Evolutionary conservation across 2,797 vertebrate species (phyloP), one percentile per base, ranked within the genome.

Genomic region (Distichodus sexfasciatus): DNA sequence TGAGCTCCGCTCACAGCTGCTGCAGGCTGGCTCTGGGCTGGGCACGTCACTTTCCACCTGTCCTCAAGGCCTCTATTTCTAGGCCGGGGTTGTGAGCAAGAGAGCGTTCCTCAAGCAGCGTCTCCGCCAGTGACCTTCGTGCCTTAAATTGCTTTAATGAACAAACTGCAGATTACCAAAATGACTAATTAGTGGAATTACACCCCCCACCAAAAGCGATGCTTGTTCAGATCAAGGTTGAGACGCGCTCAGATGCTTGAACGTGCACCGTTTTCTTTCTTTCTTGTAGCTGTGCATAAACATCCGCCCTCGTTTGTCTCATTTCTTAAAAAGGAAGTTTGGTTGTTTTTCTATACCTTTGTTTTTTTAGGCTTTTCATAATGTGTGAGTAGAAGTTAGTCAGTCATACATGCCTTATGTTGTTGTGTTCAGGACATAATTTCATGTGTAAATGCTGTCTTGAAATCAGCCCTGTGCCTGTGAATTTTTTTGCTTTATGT

Each of bases 101-200:
- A 64, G 47, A 58, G 21, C 28, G 29, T 44, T 57, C 46, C 66
- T 28, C 57, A 28, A 59, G 66, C 12, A 48, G 51, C 12, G 51
- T n/a, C 33, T 55, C 57, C 44, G 46, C 55, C 40, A 24, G 9
- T 62, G 35, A 44, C 38, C 17, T 40, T 26, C 8, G 19, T n/a
- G 14, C 51, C 54, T 19, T 50, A 75, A 83, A 84, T 83, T 17
- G 28, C 36, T 75, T 79, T 84, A 81, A 84, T 80, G 72, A 76
- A 69, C 53, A 58, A n/a, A n/a, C n/a, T n/a, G n/a, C n/a, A n/a
- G n/a, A 33, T 43, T 65, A 33, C 36, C 21, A 33, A 62, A 60
- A 35, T 36, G 29, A 40, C 41, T 43, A 54, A 65, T 74, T 76
- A 76, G 66, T 69, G 38, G 28, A 66, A 68, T 68, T 46, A 67